Evolutionary conservation across 2,113 vertebrate species (phyloP).

Genomic region (Lota lota): DNA sequence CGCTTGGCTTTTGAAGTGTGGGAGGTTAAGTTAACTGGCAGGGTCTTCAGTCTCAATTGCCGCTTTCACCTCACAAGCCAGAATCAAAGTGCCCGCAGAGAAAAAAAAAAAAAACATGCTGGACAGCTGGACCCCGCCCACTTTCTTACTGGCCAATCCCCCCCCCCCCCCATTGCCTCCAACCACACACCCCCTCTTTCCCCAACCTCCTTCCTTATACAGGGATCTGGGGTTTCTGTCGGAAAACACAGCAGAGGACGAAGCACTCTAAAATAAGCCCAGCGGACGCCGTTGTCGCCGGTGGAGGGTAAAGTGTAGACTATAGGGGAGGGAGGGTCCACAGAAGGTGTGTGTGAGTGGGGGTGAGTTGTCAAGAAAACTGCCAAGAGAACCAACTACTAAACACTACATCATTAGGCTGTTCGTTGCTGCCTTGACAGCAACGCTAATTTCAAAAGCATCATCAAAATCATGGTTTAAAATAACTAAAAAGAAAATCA

Average conservation of each 20-base stretch:
- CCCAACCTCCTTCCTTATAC: background rate
- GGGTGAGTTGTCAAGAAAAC: too few species aligned
- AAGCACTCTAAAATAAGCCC: conserved; percentile 62
- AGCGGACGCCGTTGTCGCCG: conserved; percentile 36
- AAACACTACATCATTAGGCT: too few species aligned
- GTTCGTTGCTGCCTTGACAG: too few species aligned
- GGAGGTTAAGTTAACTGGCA: conserved; percentile 83
- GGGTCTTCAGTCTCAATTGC: conserved; percentile 64
- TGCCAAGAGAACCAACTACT: background rate
- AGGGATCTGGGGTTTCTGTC: conserved; percentile 32
- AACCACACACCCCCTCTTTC: conserved; percentile 2
- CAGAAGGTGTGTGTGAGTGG: background rate
- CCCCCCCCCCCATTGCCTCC: conserved; percentile 13
- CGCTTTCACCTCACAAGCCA: conserved; percentile 63
- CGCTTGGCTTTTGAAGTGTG: conserved; percentile 77
- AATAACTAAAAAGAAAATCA: too few species aligned
- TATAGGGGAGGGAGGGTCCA: conserved; percentile 1
- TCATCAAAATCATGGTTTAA: too few species aligned
- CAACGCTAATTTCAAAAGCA: too few species aligned
- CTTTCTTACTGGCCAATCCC: conserved; percentile 41
- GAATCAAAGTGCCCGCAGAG: conserved; percentile 69
- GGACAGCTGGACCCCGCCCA: conserved; percentile 60
- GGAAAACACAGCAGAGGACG: conserved; percentile 52
- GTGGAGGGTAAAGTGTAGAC: conserved; percentile 26
- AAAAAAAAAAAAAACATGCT: too few species aligned